Base-by-base conservation (phyloP, 2,113 vertebrate species). In the Lampris incognitus region DNA sequence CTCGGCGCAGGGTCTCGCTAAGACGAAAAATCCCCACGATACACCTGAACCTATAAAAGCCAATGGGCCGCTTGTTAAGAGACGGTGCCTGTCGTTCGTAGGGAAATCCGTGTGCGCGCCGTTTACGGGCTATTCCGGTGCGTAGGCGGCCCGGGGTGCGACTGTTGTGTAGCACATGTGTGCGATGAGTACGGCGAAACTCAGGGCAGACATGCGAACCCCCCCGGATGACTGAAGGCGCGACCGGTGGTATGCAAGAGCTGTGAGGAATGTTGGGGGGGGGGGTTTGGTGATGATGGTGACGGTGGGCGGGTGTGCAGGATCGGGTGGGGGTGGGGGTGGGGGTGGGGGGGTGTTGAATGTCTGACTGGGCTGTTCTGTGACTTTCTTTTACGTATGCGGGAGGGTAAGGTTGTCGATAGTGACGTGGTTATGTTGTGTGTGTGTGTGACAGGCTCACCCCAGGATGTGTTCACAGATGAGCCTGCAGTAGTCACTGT, bases 401-500 rank as follows among this genome's bases (percentile, higher is more conserved):
- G 24, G 24, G 24, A 24, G 24, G 24, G 24, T 24, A 24, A 24
- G 24, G 24, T 24, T 66, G 61, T 58, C 64, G 3, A 61, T 46
- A n/a, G 5, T 7, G 11, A 1, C 2, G 46, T 69, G 42, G 63
- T 68, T 36, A 51, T 40, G 6, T 40, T 68, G 64, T 49, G 5
- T 37, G 11, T n/a, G 66, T 51, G 61, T 24, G 24, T 24, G 67
- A 36, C 5, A 51, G 54, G 38, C 96, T 95, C 89, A 98, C 97
- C 98, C 98, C 69, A 98, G 84, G 77, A 96, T 94, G 86, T 97
- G 91, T 50, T 97, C 94, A 72, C 97, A 98, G 79, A 99, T 92
- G 11, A 99, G 96, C 74, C 95, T 95, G 92, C 97, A 97, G 88
- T 98, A 98, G 91, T 99, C 97, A 57, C 97, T 98, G 90, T 98